Base-by-base conservation (phyloP, 2,797 vertebrate species). In the Schizopygopsis malacanthus region DNA sequence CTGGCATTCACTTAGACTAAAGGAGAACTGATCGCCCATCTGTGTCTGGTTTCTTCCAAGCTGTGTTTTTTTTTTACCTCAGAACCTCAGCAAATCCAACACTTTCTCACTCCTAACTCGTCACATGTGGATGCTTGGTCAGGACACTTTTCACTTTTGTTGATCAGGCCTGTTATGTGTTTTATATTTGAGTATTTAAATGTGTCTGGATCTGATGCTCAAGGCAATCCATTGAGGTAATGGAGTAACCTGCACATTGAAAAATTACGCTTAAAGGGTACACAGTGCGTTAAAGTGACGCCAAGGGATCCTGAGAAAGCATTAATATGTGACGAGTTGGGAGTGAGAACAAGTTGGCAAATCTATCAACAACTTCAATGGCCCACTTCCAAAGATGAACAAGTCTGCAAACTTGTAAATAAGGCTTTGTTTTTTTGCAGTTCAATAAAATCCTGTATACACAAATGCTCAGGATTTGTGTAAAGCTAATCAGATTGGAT, bases 401-500 rank as follows among this genome's bases (percentile, higher is more conserved):
- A 43, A 61, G 13, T 18, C 37, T 43, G 54, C 8, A 39, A 47
- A 63, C 41, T 63, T 79, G n/a, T 79, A 79, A 79, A 79, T 18
- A 45, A 15, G 39, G 15, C 52, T 61, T 78, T 78, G 78, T 73
- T 82, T 70, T 15, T 16, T 15, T 16, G 13, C 47, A 5, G 13
- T n/a, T 12, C 45, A 2, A 7, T 70, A 54, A 59, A 82, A 73
- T 45, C 70, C 5, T 75, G 25, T 7, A 3, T 16, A 50, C 28
- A 63, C 28, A 47, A 28, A 45, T 41, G 45, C 81, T 12, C 59
- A 20, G 56, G 33, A 73, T 75, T 75, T 75, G 28, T 8, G 45
- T 50, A 22, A 56, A 16, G 43, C 45, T 65, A 69, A 67, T 67
- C 33, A 77, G 72, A 84, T 67, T 77, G 61, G 61, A 54, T 63